These are phyloP conservation scores for Diadromus collaris DNA, from an alignment of 2,888 invertebrate species.

Conservation along the genomic window DNA sequence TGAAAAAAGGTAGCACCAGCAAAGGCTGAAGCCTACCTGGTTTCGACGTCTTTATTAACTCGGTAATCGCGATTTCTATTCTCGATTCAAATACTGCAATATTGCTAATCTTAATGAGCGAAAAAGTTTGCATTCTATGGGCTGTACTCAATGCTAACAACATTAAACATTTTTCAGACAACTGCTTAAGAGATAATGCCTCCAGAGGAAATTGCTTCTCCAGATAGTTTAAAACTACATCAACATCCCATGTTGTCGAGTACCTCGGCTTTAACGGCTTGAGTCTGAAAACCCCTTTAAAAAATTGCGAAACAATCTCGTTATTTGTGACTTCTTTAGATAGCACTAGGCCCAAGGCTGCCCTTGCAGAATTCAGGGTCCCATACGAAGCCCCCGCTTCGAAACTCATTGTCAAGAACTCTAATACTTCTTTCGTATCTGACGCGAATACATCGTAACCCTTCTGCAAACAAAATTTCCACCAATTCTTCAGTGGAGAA, in stretches of 20 bases:
- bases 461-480: conserved; percentile 59
- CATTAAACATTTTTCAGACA: conserved; percentile 7
- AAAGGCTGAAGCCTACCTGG: too few species aligned
- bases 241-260: conserved; percentile 68
- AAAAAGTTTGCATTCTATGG: too few species aligned
- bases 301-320: conserved; percentile 60
- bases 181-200: conserved; percentile 4
- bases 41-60: too few species aligned
- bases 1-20: too few species aligned
- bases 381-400: conserved; percentile 59
- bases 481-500: conserved; percentile 63
- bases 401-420: conserved; percentile 48
- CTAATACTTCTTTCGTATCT: conserved; percentile 45
- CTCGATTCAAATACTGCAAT: too few species aligned
- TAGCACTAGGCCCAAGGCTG: conserved; percentile 67
- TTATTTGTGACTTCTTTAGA: conserved; percentile 55
- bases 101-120: too few species aligned
- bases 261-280: conserved; percentile 60
- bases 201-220: conserved; percentile 12
- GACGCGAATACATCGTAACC: conserved; percentile 37
- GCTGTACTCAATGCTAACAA: conserved; percentile 14
- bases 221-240: conserved; percentile 35
- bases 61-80: too few species aligned
- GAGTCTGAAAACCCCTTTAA: conserved; percentile 63
- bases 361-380: conserved; percentile 65